Evolutionary conservation across 1,140 invertebrate species (phyloP).

Genomic region (Diorhabda elongata): DNA sequence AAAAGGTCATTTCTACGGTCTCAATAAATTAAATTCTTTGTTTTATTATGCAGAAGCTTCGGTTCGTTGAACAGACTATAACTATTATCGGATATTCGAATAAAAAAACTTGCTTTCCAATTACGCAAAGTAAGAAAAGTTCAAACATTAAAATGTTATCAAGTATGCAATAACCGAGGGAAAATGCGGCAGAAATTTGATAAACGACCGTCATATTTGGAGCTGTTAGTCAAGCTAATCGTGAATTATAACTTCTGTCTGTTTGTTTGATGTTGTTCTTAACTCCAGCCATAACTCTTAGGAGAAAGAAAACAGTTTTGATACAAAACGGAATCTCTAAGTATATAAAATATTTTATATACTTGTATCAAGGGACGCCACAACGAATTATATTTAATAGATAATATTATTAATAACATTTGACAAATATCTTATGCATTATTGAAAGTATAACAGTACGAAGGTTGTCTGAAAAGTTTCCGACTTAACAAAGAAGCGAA

Average conservation of each 20-base stretch:
- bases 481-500: no score
- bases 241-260: constrained; percentile 41
- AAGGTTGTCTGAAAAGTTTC: no score
- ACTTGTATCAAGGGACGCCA: neutral
- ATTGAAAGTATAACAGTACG: no score
- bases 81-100: no score
- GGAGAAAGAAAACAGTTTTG: constrained; percentile 35
- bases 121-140: neutral
- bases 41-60: no score
- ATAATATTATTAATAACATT: no score
- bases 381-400: no score
- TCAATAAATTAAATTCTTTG: no score
- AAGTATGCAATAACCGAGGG: neutral
- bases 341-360: constrained; percentile 1
- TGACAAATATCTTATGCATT: no score
- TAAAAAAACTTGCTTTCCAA: neutral
- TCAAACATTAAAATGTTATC: neutral
- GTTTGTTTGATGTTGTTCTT: constrained; percentile 41
- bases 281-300: constrained; percentile 36
- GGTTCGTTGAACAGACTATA: no score
- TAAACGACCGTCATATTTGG: constrained; percentile 38
- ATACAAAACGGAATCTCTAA: constrained; percentile 7
- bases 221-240: constrained; percentile 39
- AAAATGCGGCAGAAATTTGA: constrained; percentile 27
- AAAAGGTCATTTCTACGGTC: no score